Evolutionary conservation across 2,888 invertebrate genomes (phyloP).

Genomic region (Heliconius hortense): DNA sequence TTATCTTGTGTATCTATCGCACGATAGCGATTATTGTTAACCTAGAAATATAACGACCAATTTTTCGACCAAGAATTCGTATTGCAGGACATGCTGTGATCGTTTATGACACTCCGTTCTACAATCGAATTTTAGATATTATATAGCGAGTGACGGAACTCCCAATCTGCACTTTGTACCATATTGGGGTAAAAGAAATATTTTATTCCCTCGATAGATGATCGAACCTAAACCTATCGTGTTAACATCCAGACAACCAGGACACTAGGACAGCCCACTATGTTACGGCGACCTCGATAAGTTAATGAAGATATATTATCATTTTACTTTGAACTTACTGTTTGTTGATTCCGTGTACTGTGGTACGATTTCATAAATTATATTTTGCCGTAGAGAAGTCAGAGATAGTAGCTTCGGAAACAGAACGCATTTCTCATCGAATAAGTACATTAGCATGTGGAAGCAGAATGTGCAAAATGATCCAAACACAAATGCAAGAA

Average conservation of each 20-base stretch:
- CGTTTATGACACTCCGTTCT: not conserved
- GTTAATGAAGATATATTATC: no score
- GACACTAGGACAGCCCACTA: not conserved
- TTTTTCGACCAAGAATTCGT: not conserved
- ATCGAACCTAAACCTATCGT: not conserved
- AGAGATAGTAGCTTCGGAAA: constrained; percentile 68
- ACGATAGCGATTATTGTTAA: no score
- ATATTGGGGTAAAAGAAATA: not conserved
- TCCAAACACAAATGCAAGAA: constrained; percentile 72
- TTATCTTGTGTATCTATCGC: no score
- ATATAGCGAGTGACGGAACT: no score
- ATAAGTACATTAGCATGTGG: constrained; percentile 74
- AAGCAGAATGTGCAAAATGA: constrained; percentile 76
- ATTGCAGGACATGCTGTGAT: not conserved
- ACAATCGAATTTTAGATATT: no score
- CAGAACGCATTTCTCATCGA: constrained; percentile 74
- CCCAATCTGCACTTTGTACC: no score
- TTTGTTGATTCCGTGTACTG: constrained; percentile 51
- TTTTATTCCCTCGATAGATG: not conserved
- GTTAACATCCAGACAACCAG: not conserved
- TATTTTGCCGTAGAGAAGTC: constrained; percentile 54
- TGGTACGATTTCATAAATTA: constrained; percentile 65
- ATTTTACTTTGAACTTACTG: constrained; percentile 48
- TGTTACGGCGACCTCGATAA: not conserved
- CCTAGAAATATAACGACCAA: no score